Base-by-base conservation (phyloP, 2,888 invertebrate species). In the Cryptus viduatorius region DNA sequence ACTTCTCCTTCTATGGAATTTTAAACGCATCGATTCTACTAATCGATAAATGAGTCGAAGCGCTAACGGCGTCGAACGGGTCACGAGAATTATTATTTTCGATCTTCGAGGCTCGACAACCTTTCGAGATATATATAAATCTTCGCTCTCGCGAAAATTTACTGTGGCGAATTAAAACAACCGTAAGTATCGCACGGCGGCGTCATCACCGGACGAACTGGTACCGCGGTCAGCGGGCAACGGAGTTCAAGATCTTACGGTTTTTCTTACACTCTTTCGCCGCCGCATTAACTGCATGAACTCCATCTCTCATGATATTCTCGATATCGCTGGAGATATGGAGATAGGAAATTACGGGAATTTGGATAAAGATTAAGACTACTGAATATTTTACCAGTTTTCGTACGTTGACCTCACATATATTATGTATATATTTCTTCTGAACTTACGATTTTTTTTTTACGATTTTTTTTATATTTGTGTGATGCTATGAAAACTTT, bases 1-100 rank as follows among this genome's bases (percentile, higher is more conserved):
- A 82, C 84, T 84, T 86, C 79, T 86, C 84, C 84, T 86, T 79
- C 76, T 79, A 77, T 61, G 76, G 86, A 82, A 50, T 56, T 56
- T 75, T 42, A 48, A 65, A 50, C 81, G 69, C 65, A 71, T 82
- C 83, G 68, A 81, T 81, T 69, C 72, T 78, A 37, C 81, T 83
- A 68, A 83, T 82, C 84, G 82, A 84, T 69, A 69, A 14, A 10
- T 12, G 31, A n/a, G 14, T 50, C 29, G 29, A 50, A 44, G 12
- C 42, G 29, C 46, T 64, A 46, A 64, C 69, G 56, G 48, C 59
- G 53, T 46, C 42, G 42, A 19, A 46, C 56, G 56, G 37, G 31
- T 67, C 53, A 46, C 2, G 56, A 65, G 71, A 77, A 37, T 82
- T 78, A 37, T 78, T 73, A 44, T 61, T 44, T 16, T 4, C 48